Conservation (phyloP, 2,888 invertebrate genomes). For the Caradrina kadenii region DNA sequence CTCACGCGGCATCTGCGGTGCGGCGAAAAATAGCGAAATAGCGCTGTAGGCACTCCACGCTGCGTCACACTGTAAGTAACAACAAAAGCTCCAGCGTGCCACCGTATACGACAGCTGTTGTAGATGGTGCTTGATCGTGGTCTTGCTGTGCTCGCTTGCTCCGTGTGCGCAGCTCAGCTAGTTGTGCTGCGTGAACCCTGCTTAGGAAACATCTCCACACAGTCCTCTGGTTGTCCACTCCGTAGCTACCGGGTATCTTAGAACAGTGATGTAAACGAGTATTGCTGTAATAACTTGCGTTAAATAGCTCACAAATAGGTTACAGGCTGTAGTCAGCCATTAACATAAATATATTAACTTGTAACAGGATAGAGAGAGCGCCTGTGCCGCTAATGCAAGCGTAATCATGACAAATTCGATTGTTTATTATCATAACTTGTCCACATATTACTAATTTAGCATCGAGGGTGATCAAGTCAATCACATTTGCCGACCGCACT, state of each 20-base stretch:
- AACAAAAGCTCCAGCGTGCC: constrained; percentile 8
- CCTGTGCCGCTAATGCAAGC: too few relatives aligned
- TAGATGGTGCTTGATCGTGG: background rate
- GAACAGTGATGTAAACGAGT: background rate
- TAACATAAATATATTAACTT: background rate
- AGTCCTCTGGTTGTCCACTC: constrained; percentile 1
- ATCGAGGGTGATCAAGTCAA: too few relatives aligned
- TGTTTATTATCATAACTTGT: too few relatives aligned
- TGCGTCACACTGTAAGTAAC: constrained; percentile 8
- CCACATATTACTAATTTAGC: too few relatives aligned
- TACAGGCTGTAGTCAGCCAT: background rate
- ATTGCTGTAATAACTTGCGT: constrained; percentile 9
- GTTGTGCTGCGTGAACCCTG: background rate
- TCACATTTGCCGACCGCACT: too few relatives aligned
- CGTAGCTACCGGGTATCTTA: too few relatives aligned
- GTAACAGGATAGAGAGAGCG: too few relatives aligned
- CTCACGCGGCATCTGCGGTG: constrained; percentile 1
- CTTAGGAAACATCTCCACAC: background rate
- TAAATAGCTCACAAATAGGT: constrained; percentile 1
- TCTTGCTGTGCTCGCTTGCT: background rate
- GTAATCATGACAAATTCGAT: too few relatives aligned
- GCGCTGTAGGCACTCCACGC: constrained; percentile 22
- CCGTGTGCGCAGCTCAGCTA: background rate
- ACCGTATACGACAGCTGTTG: background rate
- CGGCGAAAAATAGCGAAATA: constrained; percentile 38